Conservation (phyloP, 2,113 vertebrate genomes). For the Osmerus mordax region DNA sequence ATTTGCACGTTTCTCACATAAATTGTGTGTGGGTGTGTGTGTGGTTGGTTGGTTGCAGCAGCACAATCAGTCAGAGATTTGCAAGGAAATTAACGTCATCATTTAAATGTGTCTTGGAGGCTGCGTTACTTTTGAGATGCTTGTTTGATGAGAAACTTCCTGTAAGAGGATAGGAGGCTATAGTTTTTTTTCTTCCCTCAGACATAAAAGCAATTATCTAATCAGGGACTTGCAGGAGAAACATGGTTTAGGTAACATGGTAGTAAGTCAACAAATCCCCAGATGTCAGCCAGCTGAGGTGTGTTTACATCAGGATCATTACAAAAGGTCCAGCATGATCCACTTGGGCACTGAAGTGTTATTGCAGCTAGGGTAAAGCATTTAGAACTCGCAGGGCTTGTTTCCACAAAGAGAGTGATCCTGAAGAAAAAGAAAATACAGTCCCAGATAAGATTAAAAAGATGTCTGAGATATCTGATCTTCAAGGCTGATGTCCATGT, state of each 20-base stretch:
- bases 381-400: too few relatives aligned
- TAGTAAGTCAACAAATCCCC: conserved; percentile 37
- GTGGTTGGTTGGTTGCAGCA: neutral
- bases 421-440: too few relatives aligned
- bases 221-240: conserved; percentile 32
- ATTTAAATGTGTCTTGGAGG: neutral
- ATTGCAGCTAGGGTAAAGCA: neutral
- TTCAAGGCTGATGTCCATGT: too few relatives aligned
- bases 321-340: conserved; percentile 5
- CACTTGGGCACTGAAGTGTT: neutral
- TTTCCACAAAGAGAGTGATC: too few relatives aligned
- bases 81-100: conserved; percentile 9
- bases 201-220: conserved; percentile 31
- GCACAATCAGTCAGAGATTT: neutral
- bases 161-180: conserved; percentile 18
- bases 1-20: neutral
- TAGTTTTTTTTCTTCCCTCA: conserved; percentile 7
- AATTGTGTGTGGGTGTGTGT: neutral
- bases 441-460: too few relatives aligned
- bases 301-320: conserved; percentile 11
- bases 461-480: too few relatives aligned
- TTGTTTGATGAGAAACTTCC: conserved; percentile 31
- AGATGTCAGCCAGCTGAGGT: conserved; percentile 45
- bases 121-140: conserved; percentile 1
- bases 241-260: conserved; percentile 39